Conservation (phyloP, 1,140 invertebrate genomes). For the Steinernema feltiae region DNA sequence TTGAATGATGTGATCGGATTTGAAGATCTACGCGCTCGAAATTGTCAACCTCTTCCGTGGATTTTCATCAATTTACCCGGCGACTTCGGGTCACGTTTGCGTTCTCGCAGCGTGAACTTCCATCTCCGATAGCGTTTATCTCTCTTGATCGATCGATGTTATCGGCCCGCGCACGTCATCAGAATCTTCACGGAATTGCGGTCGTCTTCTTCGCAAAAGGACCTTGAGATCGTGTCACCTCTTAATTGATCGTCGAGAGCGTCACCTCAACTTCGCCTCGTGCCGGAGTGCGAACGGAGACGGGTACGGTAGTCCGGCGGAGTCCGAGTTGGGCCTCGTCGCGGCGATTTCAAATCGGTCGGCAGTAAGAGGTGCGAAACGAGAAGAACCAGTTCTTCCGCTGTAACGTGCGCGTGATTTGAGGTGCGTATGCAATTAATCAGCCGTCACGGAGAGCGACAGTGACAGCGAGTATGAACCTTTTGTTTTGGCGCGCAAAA, state of each 20-base stretch:
- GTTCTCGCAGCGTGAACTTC: not conserved
- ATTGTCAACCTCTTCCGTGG: not conserved
- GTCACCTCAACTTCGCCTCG: not conserved
- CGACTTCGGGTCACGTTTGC: not conserved
- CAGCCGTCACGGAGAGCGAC: not conserved
- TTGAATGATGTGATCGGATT: not conserved
- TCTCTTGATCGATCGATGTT: not conserved
- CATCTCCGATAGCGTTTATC: not conserved
- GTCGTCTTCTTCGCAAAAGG: not conserved
- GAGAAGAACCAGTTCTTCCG: not conserved
- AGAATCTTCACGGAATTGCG: not conserved
- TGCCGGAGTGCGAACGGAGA: not conserved
- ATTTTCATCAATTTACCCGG: no score
- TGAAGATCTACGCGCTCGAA: not conserved
- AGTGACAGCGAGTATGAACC: not conserved
- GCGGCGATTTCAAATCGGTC: no score
- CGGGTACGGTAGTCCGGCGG: not conserved
- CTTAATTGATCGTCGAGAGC: conserved; percentile 1
- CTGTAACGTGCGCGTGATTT: conserved; percentile 11
- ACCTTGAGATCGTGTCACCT: conserved; percentile 13
- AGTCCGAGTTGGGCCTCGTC: no score
- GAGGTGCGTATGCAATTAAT: not conserved
- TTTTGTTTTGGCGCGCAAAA: conserved; percentile 4
- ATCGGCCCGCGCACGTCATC: not conserved
- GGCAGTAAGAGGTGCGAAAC: no score